Evolutionary conservation across 2,113 vertebrate species (phyloP), one percentile per base, ranked within the genome.

Genomic region (Acrocephalus arundinaceus): DNA sequence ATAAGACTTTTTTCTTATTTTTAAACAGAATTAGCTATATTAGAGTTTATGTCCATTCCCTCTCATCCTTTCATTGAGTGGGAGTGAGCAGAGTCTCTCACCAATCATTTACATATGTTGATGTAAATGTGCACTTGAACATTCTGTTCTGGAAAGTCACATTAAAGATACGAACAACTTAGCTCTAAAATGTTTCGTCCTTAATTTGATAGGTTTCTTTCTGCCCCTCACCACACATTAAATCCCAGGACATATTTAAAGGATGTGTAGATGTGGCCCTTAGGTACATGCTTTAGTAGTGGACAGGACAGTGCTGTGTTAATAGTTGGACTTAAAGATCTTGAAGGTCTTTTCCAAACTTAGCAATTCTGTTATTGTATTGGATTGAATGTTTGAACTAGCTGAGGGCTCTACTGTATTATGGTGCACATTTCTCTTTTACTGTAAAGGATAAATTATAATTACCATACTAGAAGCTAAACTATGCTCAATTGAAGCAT

Each of bases 401-500:
- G 13, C 63, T 80, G 31, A 89, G 77, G 54, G 31, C 28, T 87
- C 87, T 31, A 22, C 21, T 58, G 23, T 65, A 13, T 49, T 76
- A 35, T 1, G 35, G 20, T 48, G 14, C 9, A 37, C 4, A 22
- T 63, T 78, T 82, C 55, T 77, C 19, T 79, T 88, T 75, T 73
- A 25, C 41, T 61, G 9, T 73, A 65, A 75, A 52, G 39, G 8
- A 20, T 67, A 63, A 67, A 22, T 82, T 68, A 41, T 27, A 48
- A n/a, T 22, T 33, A 46, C 22, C 9, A 14, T 78, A 21, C n/a
- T 76, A 39, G 67, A 57, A 65, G 11, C 41, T 83, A 23, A 85
- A 57, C 25, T 85, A 2, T 55, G 20, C 10, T 45, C 31, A 52
- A 1, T 3, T 0, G 0, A 79, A 89, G 24, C 15, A 22, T 57